These are phyloP conservation scores for Eupelmus urozonus DNA, from an alignment of 2,888 invertebrate genomes.

Conservation along the genomic window DNA sequence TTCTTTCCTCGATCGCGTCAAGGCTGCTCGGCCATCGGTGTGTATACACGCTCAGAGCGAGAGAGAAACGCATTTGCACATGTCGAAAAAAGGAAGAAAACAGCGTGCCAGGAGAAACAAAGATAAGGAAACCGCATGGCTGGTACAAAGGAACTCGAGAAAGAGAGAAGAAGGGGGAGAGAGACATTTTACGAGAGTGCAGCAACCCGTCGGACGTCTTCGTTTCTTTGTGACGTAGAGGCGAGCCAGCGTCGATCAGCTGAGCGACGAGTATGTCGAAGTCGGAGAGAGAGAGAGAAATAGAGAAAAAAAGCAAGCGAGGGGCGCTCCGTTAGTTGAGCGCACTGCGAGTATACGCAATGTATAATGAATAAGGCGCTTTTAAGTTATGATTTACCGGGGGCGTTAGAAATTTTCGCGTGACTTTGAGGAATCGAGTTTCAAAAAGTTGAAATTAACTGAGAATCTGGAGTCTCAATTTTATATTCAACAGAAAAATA, in stretches of 20 bases:
- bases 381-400: neutral
- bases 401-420: neutral
- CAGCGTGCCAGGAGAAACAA: neutral
- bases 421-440: neutral
- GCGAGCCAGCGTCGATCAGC: constrained; percentile 39
- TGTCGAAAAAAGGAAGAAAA: neutral
- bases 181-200: constrained; percentile 49
- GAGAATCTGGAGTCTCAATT: no score
- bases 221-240: constrained; percentile 63
- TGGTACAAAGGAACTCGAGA: constrained; percentile 33
- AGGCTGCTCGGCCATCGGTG: constrained; percentile 7
- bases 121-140: constrained; percentile 46
- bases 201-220: constrained; percentile 61
- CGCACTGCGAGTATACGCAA: neutral
- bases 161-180: neutral
- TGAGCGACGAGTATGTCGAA: constrained; percentile 4
- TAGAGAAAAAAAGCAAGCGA: neutral
- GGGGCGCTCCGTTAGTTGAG: constrained; percentile 19
- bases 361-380: constrained; percentile 31
- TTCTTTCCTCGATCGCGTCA: constrained; percentile 21
- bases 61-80: neutral
- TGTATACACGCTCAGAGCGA: neutral
- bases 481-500: no score
- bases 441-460: neutral
- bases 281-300: neutral